Percentiles rank a stretch among this genome's conserved stretches.
These are phyloP conservation scores for Ardeotis arabs DNA, from an alignment of 2,113 vertebrate species.

Conservation along the genomic window DNA sequence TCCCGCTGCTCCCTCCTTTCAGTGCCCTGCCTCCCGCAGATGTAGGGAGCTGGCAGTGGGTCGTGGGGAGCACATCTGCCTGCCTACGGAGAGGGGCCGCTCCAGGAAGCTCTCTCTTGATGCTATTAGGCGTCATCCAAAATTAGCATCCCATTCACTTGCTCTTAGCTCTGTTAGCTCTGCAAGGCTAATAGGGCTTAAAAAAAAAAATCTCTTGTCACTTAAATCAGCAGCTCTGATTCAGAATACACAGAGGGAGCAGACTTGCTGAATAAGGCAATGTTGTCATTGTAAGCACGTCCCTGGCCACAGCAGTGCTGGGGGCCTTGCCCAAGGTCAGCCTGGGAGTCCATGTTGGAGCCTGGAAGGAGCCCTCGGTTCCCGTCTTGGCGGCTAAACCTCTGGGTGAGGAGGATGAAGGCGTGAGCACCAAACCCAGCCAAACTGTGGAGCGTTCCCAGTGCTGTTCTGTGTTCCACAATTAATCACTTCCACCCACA, in stretches of 20 bases:
- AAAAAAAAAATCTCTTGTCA: neutral
- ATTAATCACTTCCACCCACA: conserved; percentile 51
- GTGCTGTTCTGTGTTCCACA: neutral
- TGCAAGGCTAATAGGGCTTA: conserved; percentile 2
- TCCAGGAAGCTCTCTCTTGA: neutral
- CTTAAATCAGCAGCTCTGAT: conserved; percentile 44
- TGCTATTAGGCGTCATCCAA: neutral
- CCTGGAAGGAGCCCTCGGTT: neutral
- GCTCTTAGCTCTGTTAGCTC: neutral
- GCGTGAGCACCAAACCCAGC: neutral
- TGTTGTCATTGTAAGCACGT: neutral
- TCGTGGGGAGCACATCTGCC: neutral
- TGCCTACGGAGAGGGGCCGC: neutral
- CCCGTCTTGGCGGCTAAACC: neutral
- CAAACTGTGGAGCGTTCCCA: neutral
- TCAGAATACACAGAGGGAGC: neutral
- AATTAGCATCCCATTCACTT: conserved; percentile 47
- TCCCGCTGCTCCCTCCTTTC: neutral
- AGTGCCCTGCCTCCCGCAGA: neutral
- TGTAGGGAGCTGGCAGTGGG: fast-evolving
- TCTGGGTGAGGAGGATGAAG: neutral
- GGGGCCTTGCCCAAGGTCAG: neutral
- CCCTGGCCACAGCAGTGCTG: neutral
- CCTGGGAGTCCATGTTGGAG: neutral
- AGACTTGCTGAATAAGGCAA: conserved; percentile 30